Evolutionary conservation across 2,888 invertebrate genomes (phyloP).

Genomic region (Drosophila peninsularis): DNA sequence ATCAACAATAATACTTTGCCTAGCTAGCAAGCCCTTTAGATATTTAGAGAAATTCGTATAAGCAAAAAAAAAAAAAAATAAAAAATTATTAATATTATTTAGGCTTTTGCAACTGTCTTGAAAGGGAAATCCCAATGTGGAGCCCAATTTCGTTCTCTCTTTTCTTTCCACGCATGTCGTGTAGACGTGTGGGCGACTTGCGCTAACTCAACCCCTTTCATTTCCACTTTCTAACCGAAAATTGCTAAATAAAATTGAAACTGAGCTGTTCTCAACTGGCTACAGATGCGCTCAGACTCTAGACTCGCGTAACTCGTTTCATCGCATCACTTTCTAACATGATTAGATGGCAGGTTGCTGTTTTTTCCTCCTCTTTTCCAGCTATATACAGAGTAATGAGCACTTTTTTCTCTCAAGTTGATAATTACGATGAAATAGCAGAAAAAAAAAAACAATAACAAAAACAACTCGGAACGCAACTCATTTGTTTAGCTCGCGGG

Average conservation of each 20-base stretch:
- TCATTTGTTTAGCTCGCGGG: constrained; percentile 64
- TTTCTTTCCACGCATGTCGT: not conserved
- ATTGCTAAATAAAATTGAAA: constrained; percentile 17
- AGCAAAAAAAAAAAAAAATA: not conserved
- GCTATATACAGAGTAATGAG: constrained; percentile 57
- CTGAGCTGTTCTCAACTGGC: constrained; percentile 24
- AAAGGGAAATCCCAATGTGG: not conserved
- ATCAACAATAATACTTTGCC: too few relatives aligned
- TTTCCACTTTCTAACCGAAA: constrained; percentile 33
- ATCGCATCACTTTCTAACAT: constrained; percentile 70
- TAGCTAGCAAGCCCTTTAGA: too few relatives aligned
- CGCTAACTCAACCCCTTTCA: constrained; percentile 6
- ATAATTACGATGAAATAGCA: constrained; percentile 77
- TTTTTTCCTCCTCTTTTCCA: constrained; percentile 14
- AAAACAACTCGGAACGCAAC: constrained; percentile 32
- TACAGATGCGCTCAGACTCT: constrained; percentile 10
- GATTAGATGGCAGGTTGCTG: constrained; percentile 52
- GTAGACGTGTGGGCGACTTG: not conserved
- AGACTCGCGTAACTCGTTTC: constrained; percentile 58
- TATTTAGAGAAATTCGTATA: not conserved
- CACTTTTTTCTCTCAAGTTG: constrained; percentile 72
- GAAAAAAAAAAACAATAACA: constrained; percentile 34
- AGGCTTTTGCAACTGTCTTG: not conserved
- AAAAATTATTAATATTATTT: not conserved
- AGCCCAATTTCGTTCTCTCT: not conserved